These are phyloP conservation scores for Tympanuchus pallidicinctus DNA, from an alignment of 2,113 vertebrate genomes.

Conservation along the genomic window DNA sequence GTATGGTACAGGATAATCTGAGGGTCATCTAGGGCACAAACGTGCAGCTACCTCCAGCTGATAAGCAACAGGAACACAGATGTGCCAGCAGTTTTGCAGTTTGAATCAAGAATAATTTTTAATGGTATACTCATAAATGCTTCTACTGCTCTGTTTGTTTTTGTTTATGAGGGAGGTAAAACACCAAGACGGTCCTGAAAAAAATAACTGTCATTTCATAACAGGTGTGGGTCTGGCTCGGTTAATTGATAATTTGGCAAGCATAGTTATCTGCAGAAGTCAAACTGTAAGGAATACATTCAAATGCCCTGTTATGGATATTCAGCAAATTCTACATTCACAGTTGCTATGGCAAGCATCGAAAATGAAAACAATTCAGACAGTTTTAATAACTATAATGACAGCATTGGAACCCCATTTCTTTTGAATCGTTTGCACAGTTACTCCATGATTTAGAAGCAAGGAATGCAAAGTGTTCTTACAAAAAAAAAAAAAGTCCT, in stretches of 20 bases:
- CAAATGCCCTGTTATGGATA: background rate
- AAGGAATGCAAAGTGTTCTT: constrained; percentile 32
- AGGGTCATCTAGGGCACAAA: background rate
- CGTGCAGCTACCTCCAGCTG: background rate
- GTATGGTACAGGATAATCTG: background rate
- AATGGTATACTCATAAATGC: background rate
- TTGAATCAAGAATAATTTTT: constrained; percentile 1
- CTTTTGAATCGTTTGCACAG: background rate
- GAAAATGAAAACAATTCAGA: constrained; percentile 9
- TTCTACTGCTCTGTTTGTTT: background rate
- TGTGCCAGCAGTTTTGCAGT: background rate
- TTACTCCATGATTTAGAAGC: constrained; percentile 33
- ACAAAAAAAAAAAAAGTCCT: constrained; percentile 31
- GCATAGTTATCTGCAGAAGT: background rate
- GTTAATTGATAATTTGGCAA: constrained; percentile 11
- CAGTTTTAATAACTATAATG: background rate
- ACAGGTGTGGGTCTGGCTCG: constrained; percentile 3
- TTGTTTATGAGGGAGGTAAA: background rate
- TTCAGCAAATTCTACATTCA: constrained; percentile 1
- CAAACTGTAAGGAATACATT: background rate
- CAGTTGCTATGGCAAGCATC: background rate
- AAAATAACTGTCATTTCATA: background rate
- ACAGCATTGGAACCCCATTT: background rate
- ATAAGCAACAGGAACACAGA: background rate
- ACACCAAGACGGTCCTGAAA: background rate